phyloP scores from a whole-genome alignment of 2,113 vertebrate genomes.

The Poeciliopsis prolifica region DNA sequence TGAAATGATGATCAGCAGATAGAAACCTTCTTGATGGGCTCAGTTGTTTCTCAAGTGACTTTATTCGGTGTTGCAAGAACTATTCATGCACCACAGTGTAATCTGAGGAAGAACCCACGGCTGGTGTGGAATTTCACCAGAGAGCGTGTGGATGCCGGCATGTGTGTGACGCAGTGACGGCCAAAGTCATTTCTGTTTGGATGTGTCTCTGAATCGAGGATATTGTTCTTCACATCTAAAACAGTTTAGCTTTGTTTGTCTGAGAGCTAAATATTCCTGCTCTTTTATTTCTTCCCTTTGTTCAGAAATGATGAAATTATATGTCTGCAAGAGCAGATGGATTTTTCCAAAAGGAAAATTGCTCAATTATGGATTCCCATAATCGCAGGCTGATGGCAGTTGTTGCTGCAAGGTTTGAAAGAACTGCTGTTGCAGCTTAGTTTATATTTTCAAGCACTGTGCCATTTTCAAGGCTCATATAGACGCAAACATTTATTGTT shows the following conservation, averaged over 20 bases:
- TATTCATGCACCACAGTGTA: constrained; percentile 30
- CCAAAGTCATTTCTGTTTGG: neutral
- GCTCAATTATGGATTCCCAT: neutral
- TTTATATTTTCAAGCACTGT: no score
- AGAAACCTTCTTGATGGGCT: neutral
- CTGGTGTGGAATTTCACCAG: constrained; percentile 65
- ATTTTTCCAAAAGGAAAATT: neutral
- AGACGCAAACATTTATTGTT: no score
- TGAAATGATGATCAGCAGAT: neutral
- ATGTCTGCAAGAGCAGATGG: neutral
- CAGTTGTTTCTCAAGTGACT: constrained; percentile 7
- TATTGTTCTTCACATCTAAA: neutral
- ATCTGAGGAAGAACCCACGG: constrained; percentile 45
- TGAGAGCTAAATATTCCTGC: neutral
- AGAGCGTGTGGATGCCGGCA: constrained; percentile 10
- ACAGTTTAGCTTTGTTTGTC: neutral
- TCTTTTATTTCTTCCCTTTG: neutral
- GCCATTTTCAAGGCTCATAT: no score
- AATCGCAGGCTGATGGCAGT: no score
- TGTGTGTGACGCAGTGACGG: neutral
- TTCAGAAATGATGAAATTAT: neutral
- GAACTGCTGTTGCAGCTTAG: no score
- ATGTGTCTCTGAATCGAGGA: constrained; percentile 9
- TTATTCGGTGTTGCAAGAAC: constrained; percentile 16
- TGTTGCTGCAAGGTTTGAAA: no score